Evolutionary conservation across 2,113 vertebrate genomes (phyloP), one percentile per base, ranked within the genome.

Genomic region (Nibea albiflora): DNA sequence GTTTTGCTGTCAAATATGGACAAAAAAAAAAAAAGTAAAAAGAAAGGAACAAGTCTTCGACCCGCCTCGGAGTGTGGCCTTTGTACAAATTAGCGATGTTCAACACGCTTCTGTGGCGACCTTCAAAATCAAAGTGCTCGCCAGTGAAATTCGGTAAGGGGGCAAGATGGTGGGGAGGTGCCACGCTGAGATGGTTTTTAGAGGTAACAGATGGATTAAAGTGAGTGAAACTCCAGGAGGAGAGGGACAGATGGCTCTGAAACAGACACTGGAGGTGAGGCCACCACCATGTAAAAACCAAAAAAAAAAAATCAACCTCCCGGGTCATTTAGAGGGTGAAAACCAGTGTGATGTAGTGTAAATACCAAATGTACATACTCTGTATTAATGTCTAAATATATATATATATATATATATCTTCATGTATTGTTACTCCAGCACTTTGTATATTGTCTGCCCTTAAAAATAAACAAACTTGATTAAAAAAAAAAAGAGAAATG

Each of bases 171-270:
- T 15, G 70, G 77, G 69, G 77, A 22, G 83, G 72, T n/a, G 78
- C 56, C 66, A 56, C 39, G 19, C 61, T 6, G 76, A 71, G 78
- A 54, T 64, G 88, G 56, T 53, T 85, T 31, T 44, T 3, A 74
- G 76, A 84, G 62, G 78, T 4, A 85, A 70, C 91, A 94, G 93
- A 94, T 94, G 92, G 93, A 73, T 89, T 67, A 47, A 86, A 82
- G 52, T n/a, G 65, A 76, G 80, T 52, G 78, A 76, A 76, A 56
- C 77, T 83, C 76, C 67, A 75, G 70, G 73, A 73, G 69, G 44
- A 88, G 70, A 16, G 39, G 28, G 77, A 78, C 92, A 94, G 92
- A 93, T 93, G 93, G 90, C 42, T 1, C 83, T 86, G 89, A 91
- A 92, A 90, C 46, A 56, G 85, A 92, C 42, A 83, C 83, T 49